Conservation (phyloP, 2,113 vertebrate genomes). For the Callorhinus ursinus region DNA sequence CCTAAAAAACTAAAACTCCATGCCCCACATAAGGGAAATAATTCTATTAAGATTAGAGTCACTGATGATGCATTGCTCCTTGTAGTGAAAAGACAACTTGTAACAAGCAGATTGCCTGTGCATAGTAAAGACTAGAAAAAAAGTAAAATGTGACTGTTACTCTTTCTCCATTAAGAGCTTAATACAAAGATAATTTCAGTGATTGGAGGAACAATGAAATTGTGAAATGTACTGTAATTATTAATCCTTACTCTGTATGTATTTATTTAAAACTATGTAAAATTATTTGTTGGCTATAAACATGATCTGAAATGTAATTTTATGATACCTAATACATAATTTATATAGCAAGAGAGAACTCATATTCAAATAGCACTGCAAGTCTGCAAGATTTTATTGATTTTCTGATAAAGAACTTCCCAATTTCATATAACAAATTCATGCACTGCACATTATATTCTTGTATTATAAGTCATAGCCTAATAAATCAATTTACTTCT, state of each 20-base stretch:
- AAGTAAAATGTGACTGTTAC: neutral
- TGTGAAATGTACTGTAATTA: neutral
- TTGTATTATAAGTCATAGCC: constrained; percentile 55
- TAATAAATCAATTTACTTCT: constrained; percentile 77
- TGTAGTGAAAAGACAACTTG: neutral
- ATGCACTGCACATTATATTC: neutral
- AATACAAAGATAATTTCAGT: neutral
- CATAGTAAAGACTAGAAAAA: neutral
- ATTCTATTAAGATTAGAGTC: constrained; percentile 23
- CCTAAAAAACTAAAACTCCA: neutral
- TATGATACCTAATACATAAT: constrained; percentile 24
- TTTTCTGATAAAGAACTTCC: constrained; percentile 77
- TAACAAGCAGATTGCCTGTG: neutral
- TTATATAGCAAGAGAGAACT: constrained; percentile 19
- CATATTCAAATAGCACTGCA: constrained; percentile 19
- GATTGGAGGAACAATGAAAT: neutral
- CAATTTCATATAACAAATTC: constrained; percentile 70
- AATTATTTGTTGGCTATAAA: constrained; percentile 29
- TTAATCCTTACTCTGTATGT: neutral
- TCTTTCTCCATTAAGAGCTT: neutral
- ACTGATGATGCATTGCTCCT: constrained; percentile 14
- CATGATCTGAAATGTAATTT: constrained; percentile 55
- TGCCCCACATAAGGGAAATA: neutral
- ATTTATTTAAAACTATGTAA: constrained; percentile 34
- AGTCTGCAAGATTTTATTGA: constrained; percentile 72